These are phyloP conservation scores for Phrynosoma platyrhinos DNA, from an alignment of 2,113 vertebrate species.

Conservation along the genomic window DNA sequence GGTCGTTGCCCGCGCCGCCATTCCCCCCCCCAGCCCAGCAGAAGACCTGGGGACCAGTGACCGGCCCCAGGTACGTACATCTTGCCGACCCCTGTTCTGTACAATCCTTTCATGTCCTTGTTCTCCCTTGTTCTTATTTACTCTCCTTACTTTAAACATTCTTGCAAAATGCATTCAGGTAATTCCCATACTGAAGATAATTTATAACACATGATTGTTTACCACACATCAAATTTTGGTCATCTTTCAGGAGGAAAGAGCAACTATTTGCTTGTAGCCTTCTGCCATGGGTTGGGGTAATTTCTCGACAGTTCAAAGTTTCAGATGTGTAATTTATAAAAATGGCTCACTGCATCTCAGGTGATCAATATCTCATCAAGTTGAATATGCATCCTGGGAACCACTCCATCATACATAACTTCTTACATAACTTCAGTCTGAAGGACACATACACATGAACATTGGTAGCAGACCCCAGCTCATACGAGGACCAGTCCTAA, in stretches of 20 bases:
- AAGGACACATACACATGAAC: not conserved
- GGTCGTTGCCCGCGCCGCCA: too few species aligned
- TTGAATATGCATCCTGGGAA: not conserved
- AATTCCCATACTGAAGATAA: not conserved
- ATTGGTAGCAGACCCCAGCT: not conserved
- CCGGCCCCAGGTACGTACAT: too few species aligned
- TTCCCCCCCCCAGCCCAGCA: too few species aligned
- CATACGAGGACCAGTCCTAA: not conserved
- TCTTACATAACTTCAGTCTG: not conserved
- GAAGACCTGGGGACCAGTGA: too few species aligned
- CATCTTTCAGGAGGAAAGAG: not conserved
- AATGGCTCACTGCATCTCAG: not conserved
- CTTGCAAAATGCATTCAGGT: not conserved
- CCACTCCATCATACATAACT: not conserved
- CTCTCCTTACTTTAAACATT: not conserved
- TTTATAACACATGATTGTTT: not conserved
- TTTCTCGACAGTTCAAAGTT: not conserved
- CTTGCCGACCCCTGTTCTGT: too few species aligned
- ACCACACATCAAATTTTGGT: not conserved
- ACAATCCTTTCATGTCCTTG: not conserved
- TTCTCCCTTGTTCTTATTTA: not conserved
- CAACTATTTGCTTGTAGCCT: not conserved
- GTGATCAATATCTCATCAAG: not conserved
- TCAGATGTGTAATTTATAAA: not conserved
- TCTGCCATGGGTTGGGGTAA: not conserved